Base-by-base conservation (phyloP, 2,113 vertebrate genomes). In the Ptilonorhynchus violaceus region DNA sequence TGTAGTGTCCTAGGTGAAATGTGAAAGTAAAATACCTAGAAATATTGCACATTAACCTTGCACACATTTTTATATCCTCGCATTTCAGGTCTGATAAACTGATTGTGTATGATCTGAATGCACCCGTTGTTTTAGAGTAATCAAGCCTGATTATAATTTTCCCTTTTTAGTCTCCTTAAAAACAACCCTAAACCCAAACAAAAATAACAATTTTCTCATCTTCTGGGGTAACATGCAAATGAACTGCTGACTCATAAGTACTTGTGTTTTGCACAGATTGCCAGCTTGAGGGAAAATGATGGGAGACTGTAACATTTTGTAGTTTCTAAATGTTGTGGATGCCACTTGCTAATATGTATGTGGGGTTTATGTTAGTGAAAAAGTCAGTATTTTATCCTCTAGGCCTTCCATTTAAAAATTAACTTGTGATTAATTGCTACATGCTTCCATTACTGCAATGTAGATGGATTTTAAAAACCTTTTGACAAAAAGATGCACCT, bases 151-250 rank as follows among this genome's bases (percentile, higher is more conserved):
- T 92, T 94, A 58, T 50, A 89, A 62, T 76, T 85, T 89, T 62
- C n/a, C 27, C 30, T 69, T 88, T 85, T 77, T 88, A 77, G n/a
- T 80, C 33, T 90, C 63, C 49, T 85, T 85, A 49, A 88, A 93
- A 95, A 31, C n/a, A 89, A 69, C 31, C 46, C 37, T 68, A 88
- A 90, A 59, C n/a, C 41, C 35, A 89, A 96, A 88, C 67, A 94
- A 91, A 96, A 87, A 42, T 42, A 85, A 19, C 31, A 22, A 15
- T 59, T 95, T 92, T 88, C 72, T 92, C 7, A 5, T 89, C n/a
- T 76, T 95, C 62, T 66, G 59, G 66, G 68, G 84, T 92, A 97
- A 91, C 47, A 70, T 64, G 80, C n/a, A 80, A 92, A 89, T 69
- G 21, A 87, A 50, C 30, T 76, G 50, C 72, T 82, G 86, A 82